Base-by-base conservation (phyloP, 2,888 invertebrate genomes). In the Dasysyrphus albostriatus region DNA sequence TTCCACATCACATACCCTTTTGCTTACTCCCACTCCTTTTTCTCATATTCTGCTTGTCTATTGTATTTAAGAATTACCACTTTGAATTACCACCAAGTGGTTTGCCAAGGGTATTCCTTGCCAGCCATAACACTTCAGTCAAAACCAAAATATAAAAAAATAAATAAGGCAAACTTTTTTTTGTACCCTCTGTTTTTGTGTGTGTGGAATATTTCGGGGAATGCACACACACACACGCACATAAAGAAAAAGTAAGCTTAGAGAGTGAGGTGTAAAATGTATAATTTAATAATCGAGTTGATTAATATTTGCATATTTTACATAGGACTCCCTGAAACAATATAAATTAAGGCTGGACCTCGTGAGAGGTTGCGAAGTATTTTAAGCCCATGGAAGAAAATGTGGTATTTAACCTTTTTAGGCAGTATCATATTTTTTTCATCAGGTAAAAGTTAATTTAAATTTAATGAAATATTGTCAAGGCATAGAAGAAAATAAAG, bases 41-140 rank as follows among this genome's bases (percentile, higher is more conserved):
- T 63, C 54, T 61, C 19, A 56, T 73, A 51, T 73, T 81, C 34
- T 51, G 63, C 29, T 82, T 63, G 77, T 72, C 74, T 83, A 87
- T 87, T 87, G 75, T 87, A 67, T 58, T 79, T 83, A 87, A 75
- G 83, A 82, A 82, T 78, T 82, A 70, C 77, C 83, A 87, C 74
- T 78, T 87, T 87, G 78, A 87, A 87, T 87, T 79, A 83, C 87
- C 87, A 63, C 87, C 87, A 83, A 87, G 87, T 87, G 87, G 87
- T 83, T 79, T 83, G 87, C 78, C 65, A 83, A 75, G 83, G 83
- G 87, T 87, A 83, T 78, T 82, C 56, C 75, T 72, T 75, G 63
- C 74, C 58, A 70, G 78, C 70, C 63, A 82, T 78, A 82, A 74
- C 63, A 79, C 63, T 47, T 56, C 69, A 49, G 19, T 19, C 34